Base-by-base conservation (phyloP, 2,113 vertebrate species). In the Larimichthys polyactis region DNA sequence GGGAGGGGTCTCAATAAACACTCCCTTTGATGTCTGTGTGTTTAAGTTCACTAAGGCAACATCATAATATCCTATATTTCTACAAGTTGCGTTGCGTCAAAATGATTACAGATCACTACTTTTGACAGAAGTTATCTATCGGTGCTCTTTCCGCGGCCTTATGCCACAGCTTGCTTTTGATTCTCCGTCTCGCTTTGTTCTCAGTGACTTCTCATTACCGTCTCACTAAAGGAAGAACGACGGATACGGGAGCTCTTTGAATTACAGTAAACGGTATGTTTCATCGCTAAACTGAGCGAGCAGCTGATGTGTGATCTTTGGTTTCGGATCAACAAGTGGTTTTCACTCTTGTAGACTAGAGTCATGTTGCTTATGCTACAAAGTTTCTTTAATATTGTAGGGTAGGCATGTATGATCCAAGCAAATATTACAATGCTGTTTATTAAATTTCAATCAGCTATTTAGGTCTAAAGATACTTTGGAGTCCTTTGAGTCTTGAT, bases 1-100 rank as follows among this genome's bases (percentile, higher is more conserved):
- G 76, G 89, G 88, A 84, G 78, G 88, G 79, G 64, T 78, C 71
- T 89, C 46, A 19, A 48, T 87, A 88, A 93, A 90, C 72, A 20
- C 52, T 55, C 11, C 57, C 75, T 93, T 88, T 94, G 81, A 91
- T 89, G 84, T 91, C 17, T 72, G 48, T 81, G 67, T 59, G 54
- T 75, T 87, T 85, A 84, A 81, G 71, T 90, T 85, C 60, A 75
- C 43, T 20, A 14, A 79, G 64, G 68, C 66, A 66, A 40, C 77
- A 81, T 79, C 54, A 70, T 70, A 66, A 81, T 81, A 76, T 72
- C 11, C 70, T 5, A 49, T n/a, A 78, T 58, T 66, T 66, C 51
- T 57, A 24, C n/a, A 11, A 32, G 32, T 75, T 83, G 83, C 88
- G 71, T 79, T 82, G 75, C 79, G 67, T 65, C 67, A 44, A 87